phyloP scores from a whole-genome alignment of 2,888 invertebrate genomes.

The Tetropium fuscum region DNA sequence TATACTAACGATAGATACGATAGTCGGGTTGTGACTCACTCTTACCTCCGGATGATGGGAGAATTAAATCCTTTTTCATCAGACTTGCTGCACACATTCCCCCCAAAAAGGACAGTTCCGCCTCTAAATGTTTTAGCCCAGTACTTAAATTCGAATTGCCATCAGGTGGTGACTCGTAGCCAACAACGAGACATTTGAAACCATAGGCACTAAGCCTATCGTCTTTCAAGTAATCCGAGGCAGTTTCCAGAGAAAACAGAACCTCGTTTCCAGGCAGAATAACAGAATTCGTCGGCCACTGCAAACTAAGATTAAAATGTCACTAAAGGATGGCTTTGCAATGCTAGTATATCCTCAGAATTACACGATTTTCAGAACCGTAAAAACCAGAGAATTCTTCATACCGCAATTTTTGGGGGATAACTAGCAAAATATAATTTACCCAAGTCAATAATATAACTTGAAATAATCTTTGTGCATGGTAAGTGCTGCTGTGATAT shows the following conservation, averaged over 20 bases:
- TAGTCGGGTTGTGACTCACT: too few species aligned
- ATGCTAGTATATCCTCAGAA: too few species aligned
- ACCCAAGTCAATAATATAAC: too few species aligned
- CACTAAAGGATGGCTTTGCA: too few species aligned
- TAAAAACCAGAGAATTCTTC: too few species aligned
- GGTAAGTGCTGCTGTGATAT: too few species aligned
- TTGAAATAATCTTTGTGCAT: too few species aligned
- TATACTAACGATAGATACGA: too few species aligned
- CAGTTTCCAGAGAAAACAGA: conserved; percentile 95
- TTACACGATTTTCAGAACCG: too few species aligned
- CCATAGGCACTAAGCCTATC: conserved; percentile 84
- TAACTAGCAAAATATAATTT: too few species aligned
- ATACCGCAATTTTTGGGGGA: too few species aligned
- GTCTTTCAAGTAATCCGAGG: conserved; percentile 93
- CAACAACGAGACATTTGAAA: conserved; percentile 85
- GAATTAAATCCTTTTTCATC: conserved; percentile 82
- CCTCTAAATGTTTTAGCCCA: conserved; percentile 83
- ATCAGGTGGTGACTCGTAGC: conserved; percentile 80
- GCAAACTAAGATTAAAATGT: conserved; percentile 69
- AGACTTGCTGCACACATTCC: conserved; percentile 93
- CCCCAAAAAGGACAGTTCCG: conserved; percentile 90
- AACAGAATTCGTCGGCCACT: conserved; percentile 90
- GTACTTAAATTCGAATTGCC: conserved; percentile 57
- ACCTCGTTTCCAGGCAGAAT: conserved; percentile 94
- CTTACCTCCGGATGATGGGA: conserved; percentile 73